Conservation (phyloP, 2,888 invertebrate genomes). For the Machimus rusticus region DNA sequence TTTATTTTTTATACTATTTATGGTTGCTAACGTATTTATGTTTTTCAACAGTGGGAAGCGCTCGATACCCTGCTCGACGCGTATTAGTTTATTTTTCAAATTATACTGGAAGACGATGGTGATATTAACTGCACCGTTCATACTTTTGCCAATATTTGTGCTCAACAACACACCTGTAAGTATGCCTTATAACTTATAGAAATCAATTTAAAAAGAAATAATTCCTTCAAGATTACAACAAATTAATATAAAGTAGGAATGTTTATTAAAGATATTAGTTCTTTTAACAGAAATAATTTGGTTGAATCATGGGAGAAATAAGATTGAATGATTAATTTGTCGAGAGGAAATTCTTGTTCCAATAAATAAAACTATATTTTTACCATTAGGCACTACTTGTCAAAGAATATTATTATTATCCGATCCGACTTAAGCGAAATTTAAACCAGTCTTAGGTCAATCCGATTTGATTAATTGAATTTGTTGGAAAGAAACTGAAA, state of each 20-base stretch:
- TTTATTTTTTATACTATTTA: neutral
- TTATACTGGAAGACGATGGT: constrained; percentile 76
- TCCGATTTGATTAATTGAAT: no score
- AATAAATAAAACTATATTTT: no score
- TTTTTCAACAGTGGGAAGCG: constrained; percentile 23
- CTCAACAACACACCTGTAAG: constrained; percentile 65
- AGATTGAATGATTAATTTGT: no score
- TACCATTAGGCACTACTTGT: no score
- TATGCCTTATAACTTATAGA: constrained; percentile 15
- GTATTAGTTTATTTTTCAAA: constrained; percentile 60
- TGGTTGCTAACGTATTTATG: neutral
- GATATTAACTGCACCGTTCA: constrained; percentile 70
- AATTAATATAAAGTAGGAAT: neutral
- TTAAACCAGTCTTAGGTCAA: no score
- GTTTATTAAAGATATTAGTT: no score
- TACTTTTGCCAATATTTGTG: constrained; percentile 72
- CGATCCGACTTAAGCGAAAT: no score
- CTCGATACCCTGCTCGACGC: constrained; percentile 34
- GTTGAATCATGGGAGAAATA: no score
- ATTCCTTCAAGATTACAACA: neutral
- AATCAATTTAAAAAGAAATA: neutral
- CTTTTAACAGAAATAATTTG: no score
- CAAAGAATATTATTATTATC: no score
- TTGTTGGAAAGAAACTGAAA: no score
- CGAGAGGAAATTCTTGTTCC: no score